These are phyloP conservation scores for Drosophila falleni DNA, from an alignment of 2,888 invertebrate genomes.

Conservation along the genomic window DNA sequence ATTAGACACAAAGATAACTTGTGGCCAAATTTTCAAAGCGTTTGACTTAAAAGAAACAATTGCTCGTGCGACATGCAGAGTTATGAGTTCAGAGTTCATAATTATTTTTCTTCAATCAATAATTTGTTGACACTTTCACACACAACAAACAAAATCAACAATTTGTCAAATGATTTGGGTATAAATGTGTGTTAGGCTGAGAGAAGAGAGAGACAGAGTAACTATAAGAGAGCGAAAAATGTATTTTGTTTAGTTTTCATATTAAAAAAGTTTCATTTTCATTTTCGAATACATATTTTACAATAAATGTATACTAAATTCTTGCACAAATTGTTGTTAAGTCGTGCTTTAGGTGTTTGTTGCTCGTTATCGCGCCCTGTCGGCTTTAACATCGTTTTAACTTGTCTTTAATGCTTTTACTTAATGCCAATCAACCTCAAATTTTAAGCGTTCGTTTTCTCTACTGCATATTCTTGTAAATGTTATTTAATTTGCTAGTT, in stretches of 20 bases:
- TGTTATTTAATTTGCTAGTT: constrained; percentile 60
- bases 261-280: constrained; percentile 48
- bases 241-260: constrained; percentile 33
- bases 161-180: constrained; percentile 42
- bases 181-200: constrained; percentile 44
- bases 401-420: constrained; percentile 67
- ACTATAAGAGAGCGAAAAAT: constrained; percentile 68
- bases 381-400: constrained; percentile 82
- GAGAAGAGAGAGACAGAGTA: constrained; percentile 16
- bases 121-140: constrained; percentile 17
- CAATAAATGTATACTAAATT: constrained; percentile 68
- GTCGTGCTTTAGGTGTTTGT: constrained; percentile 47
- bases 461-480: constrained; percentile 64
- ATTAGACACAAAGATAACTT: constrained; percentile 66
- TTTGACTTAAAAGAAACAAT: constrained; percentile 43
- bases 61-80: constrained; percentile 58
- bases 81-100: constrained; percentile 13
- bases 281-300: constrained; percentile 54
- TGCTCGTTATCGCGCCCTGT: constrained; percentile 83
- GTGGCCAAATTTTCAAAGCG: constrained; percentile 18
- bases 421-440: constrained; percentile 84
- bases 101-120: constrained; percentile 4
- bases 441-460: constrained; percentile 78
- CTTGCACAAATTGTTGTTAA: constrained; percentile 61
- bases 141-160: constrained; percentile 62